phyloP scores from a whole-genome alignment of 2,113 vertebrate genomes.

The Vicugna pacos region DNA sequence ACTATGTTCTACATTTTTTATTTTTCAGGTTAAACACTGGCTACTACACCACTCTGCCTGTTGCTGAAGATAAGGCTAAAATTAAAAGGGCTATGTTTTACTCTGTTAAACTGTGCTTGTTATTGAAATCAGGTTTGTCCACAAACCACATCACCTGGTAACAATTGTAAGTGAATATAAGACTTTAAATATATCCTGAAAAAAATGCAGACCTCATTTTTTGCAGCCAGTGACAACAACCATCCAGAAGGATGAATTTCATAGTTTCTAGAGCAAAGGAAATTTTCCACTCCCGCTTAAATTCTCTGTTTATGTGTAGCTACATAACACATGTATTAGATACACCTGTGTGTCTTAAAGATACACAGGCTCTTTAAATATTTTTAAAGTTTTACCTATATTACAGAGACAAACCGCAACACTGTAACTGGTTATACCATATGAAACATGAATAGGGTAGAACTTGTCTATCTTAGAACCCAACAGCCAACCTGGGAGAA shows the following conservation, averaged over 20 bases:
- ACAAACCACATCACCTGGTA: neutral
- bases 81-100: slow-evolving; percentile 10
- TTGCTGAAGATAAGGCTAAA: slow-evolving; percentile 27
- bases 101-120: slow-evolving; percentile 11
- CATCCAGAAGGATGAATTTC: too few species aligned
- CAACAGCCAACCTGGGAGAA: slow-evolving; percentile 43
- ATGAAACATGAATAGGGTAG: slow-evolving; percentile 1
- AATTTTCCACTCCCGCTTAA: too few species aligned
- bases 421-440: neutral
- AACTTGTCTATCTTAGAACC: neutral
- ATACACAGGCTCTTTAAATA: neutral
- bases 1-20: neutral
- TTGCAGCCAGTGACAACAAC: neutral
- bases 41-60: neutral
- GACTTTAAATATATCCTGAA: slow-evolving; percentile 23
- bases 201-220: neutral
- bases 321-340: too few species aligned
- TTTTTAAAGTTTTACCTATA: neutral
- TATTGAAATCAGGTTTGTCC: slow-evolving; percentile 47
- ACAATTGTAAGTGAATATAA: neutral
- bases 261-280: too few species aligned
- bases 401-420: neutral
- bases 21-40: slow-evolving; percentile 28
- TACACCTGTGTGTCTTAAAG: too few species aligned
- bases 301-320: too few species aligned